These are phyloP conservation scores for Thermophis baileyi DNA, from an alignment of 2,113 vertebrate species.

Conservation along the genomic window DNA sequence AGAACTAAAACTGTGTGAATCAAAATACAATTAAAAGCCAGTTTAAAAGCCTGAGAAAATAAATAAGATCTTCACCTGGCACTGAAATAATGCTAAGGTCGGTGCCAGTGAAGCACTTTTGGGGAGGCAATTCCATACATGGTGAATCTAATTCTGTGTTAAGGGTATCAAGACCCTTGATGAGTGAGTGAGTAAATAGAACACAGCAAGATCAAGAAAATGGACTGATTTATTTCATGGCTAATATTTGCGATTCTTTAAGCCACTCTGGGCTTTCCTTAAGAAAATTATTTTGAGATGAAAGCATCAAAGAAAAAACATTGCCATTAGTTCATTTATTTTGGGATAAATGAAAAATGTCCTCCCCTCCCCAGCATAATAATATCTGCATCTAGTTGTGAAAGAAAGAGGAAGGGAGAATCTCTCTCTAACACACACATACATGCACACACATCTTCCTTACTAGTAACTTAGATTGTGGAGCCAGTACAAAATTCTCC, in stretches of 20 bases:
- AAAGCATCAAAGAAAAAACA: not conserved
- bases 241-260: not conserved
- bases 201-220: not conserved
- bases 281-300: not conserved
- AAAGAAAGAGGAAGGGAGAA: too few relatives aligned
- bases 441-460: not conserved
- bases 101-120: not conserved
- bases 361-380: not conserved
- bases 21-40: not conserved
- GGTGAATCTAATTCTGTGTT: not conserved
- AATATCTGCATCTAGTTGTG: not conserved
- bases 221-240: not conserved
- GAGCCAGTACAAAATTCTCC: constrained; percentile 19
- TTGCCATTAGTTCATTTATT: not conserved
- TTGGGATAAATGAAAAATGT: not conserved
- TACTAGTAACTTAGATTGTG: accelerated
- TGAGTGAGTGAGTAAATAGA: not conserved
- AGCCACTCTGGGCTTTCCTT: not conserved
- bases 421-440: not conserved
- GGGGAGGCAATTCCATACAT: not conserved
- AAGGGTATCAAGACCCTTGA: not conserved
- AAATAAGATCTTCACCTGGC: not conserved
- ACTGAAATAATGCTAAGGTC: not conserved
- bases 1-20: not conserved
- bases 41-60: not conserved